These are phyloP conservation scores for Hypena proboscidalis DNA, from an alignment of 2,888 invertebrate species.

Conservation along the genomic window DNA sequence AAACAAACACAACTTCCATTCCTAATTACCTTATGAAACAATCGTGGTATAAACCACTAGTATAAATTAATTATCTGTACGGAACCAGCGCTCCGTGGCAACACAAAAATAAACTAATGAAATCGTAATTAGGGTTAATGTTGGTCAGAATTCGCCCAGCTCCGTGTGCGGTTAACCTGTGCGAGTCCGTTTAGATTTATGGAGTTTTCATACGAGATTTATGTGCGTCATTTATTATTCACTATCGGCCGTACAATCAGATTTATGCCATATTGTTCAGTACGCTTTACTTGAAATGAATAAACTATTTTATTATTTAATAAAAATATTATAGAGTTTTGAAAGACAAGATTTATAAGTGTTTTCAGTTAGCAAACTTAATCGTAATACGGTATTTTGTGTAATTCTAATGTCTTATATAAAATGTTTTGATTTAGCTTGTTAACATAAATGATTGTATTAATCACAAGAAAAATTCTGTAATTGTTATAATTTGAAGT, in stretches of 20 bases:
- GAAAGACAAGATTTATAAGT: constrained; percentile 42
- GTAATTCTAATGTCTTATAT: no score
- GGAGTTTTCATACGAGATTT: constrained; percentile 81
- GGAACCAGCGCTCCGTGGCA: constrained; percentile 8
- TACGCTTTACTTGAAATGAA: constrained; percentile 67
- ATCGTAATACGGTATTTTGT: no score
- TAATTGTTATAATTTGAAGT: no score
- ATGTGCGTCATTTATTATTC: constrained; percentile 81
- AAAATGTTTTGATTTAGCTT: no score
- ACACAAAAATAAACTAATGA: constrained; percentile 39
- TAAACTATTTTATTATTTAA: constrained; percentile 65
- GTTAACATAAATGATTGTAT: no score
- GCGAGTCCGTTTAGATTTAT: constrained; percentile 76
- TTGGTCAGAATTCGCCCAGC: constrained; percentile 26
- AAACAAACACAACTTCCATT: neutral
- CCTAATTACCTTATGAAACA: constrained; percentile 2
- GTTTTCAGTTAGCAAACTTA: no score
- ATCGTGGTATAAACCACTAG: constrained; percentile 1
- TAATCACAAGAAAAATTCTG: no score
- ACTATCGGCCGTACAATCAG: constrained; percentile 75
- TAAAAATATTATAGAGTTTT: constrained; percentile 40
- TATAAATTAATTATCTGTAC: constrained; percentile 24
- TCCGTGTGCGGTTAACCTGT: constrained; percentile 60
- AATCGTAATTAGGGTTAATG: constrained; percentile 43
- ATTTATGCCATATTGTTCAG: constrained; percentile 79